Conservation (phyloP, 2,888 invertebrate genomes). For the Rotaria sp. region DNA sequence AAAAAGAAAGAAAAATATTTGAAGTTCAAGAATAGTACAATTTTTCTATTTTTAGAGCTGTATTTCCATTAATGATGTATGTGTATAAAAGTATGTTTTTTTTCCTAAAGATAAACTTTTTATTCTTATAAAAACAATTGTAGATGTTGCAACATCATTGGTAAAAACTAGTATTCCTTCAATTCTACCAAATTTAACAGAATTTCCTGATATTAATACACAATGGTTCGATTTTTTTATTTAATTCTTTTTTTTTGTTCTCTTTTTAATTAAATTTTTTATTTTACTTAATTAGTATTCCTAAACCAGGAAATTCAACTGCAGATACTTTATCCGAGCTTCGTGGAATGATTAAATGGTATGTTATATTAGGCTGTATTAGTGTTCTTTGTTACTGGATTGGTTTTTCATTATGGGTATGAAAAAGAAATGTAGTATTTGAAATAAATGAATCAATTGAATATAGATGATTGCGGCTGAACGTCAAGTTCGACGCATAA, state of each 20-base stretch:
- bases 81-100: background rate
- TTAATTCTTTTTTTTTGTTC: too few species aligned
- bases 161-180: background rate
- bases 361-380: background rate
- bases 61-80: constrained; percentile 10
- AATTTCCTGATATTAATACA: background rate
- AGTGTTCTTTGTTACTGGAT: background rate
- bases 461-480: background rate
- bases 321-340: background rate
- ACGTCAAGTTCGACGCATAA: constrained; percentile 4
- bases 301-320: background rate
- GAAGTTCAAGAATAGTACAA: too few species aligned
- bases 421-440: background rate
- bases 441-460: background rate
- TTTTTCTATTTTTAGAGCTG: background rate
- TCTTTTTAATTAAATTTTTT: too few species aligned
- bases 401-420: constrained; percentile 11
- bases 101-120: background rate
- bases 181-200: background rate
- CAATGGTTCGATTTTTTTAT: background rate
- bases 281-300: background rate
- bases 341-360: constrained; percentile 1
- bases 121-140: background rate
- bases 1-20: too few species aligned
- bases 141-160: background rate